Evolutionary conservation across 2,113 vertebrate genomes (phyloP).

Genomic region (Rhagologus leucostigma): DNA sequence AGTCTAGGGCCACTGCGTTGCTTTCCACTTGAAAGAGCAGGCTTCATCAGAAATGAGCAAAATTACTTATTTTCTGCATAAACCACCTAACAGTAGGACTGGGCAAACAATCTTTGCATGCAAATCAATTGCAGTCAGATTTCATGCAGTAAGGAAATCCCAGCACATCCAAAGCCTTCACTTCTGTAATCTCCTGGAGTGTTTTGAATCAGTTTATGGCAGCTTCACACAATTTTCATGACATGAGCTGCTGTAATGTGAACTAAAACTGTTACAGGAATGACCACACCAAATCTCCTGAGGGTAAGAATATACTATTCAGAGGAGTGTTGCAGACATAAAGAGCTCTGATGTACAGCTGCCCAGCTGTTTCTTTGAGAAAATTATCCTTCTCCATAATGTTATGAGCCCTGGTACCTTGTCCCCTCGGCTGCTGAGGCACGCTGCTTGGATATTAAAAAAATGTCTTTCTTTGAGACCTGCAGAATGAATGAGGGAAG

Average conservation of each 20-base stretch:
- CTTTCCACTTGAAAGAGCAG: background rate
- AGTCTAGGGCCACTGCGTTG: background rate
- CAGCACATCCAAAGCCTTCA: background rate
- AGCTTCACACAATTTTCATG: constrained; percentile 32
- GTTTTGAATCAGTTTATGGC: constrained; percentile 13
- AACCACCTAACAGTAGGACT: constrained; percentile 33
- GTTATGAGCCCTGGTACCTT: background rate
- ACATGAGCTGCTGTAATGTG: constrained; percentile 50
- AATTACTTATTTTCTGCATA: constrained; percentile 23
- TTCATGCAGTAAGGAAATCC: background rate
- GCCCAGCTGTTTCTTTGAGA: constrained; percentile 31
- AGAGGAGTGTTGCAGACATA: background rate
- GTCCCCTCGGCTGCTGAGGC: background rate
- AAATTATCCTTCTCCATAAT: background rate
- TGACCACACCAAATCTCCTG: constrained; percentile 15
- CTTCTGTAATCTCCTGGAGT: constrained; percentile 13
- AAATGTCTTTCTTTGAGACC: background rate
- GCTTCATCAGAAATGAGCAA: background rate
- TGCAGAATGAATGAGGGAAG: background rate
- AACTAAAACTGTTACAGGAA: constrained; percentile 25
- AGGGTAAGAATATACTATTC: background rate
- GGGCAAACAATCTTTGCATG: constrained; percentile 27
- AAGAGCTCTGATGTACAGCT: constrained; percentile 39
- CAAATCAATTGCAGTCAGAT: constrained; percentile 24
- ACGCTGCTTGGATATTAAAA: background rate